Percentiles rank a stretch among this genome's conserved stretches.
These are phyloP conservation scores for Mormyrus hasselquistii DNA, from an alignment of 2,797 vertebrate genomes.

Conservation along the genomic window DNA sequence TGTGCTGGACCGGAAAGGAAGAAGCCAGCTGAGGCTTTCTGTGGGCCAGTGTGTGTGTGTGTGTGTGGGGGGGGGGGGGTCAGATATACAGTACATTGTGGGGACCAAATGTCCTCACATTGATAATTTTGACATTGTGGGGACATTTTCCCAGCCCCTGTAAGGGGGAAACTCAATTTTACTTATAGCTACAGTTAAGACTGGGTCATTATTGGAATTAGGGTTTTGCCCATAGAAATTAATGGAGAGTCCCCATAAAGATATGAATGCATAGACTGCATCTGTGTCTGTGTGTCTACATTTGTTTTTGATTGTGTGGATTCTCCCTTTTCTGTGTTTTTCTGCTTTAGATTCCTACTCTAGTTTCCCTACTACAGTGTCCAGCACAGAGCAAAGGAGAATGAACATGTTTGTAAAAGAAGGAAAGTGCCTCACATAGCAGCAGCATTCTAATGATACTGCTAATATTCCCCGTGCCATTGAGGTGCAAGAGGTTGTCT, in stretches of 20 bases:
- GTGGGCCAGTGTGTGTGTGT: conserved; percentile 34
- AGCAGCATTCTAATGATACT: background rate
- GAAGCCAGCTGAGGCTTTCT: conserved; percentile 73
- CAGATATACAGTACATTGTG: background rate
- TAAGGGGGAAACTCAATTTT: background rate
- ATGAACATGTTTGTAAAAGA: background rate
- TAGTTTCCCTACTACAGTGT: background rate
- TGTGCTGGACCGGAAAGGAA: conserved; percentile 77
- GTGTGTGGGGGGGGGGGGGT: background rate
- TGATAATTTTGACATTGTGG: background rate
- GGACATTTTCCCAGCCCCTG: background rate
- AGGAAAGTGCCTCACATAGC: background rate
- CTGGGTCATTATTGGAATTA: background rate
- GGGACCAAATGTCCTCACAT: background rate
- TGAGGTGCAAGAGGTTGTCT: background rate
- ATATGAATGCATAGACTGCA: background rate
- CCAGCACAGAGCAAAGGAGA: background rate
- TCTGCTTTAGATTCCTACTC: background rate
- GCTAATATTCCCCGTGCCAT: background rate
- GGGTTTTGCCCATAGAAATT: background rate
- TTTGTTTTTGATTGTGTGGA: background rate
- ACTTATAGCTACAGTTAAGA: background rate
- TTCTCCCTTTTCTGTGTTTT: background rate
- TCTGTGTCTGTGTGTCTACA: background rate
- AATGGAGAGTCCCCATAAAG: background rate